Conservation (phyloP, 2,888 invertebrate species). For the Cephus sareptanus region DNA sequence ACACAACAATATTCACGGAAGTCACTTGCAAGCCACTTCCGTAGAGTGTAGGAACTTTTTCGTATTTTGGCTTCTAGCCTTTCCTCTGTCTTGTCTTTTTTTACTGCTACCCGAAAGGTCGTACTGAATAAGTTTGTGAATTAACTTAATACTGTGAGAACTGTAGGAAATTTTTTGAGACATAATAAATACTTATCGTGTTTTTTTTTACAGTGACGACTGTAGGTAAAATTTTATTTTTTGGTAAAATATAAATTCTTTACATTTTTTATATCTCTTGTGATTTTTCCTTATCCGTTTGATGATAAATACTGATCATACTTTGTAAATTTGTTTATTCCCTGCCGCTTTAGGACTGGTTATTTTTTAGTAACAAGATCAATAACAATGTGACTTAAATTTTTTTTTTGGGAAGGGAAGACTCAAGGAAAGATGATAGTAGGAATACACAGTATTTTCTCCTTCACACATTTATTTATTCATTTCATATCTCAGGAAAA, state of each 20-base stretch:
- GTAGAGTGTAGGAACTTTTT: background rate
- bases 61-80: background rate
- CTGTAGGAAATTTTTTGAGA: background rate
- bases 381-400: background rate
- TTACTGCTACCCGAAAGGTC: background rate
- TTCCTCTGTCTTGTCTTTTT: background rate
- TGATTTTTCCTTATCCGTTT: background rate
- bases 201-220: background rate
- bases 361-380: background rate
- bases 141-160: background rate
- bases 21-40: background rate
- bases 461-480: background rate
- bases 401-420: background rate
- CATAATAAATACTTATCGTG: background rate
- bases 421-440: background rate
- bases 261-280: background rate
- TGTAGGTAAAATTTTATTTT: background rate
- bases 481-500: background rate
- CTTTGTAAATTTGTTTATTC: background rate
- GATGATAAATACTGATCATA: background rate
- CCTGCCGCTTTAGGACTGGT: background rate
- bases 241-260: background rate
- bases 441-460: background rate
- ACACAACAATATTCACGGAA: background rate
- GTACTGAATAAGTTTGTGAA: background rate